Percentiles rank a stretch among this genome's conserved stretches.
Conservation (phyloP, 1,140 invertebrate species). For the Oedothorax gibbosus region DNA sequence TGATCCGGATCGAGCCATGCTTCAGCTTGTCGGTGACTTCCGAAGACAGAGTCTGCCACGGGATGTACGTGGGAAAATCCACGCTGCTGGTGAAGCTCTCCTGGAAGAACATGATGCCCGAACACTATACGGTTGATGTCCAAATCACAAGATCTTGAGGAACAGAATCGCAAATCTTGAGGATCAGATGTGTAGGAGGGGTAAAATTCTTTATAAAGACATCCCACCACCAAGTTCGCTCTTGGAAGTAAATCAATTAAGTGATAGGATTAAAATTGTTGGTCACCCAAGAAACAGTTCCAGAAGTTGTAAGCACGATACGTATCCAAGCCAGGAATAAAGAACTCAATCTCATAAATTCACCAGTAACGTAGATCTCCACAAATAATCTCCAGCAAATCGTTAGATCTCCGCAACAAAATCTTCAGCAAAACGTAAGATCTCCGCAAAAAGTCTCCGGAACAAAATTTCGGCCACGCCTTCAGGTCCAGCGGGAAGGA, state of each 20-base stretch:
- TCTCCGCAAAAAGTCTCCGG: too few species aligned
- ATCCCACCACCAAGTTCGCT: too few species aligned
- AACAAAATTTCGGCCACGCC: neutral
- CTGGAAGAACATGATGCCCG: constrained; percentile 53
- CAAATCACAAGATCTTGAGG: neutral
- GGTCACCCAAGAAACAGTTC: too few species aligned
- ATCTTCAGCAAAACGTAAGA: neutral
- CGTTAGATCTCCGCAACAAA: neutral
- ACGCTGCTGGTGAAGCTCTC: constrained; percentile 63
- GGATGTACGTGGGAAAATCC: constrained; percentile 64
- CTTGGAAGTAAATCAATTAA: too few species aligned
- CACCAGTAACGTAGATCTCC: too few species aligned
- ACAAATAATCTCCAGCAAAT: neutral
- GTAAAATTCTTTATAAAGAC: too few species aligned
- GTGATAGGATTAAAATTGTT: too few species aligned
- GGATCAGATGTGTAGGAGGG: too few species aligned
- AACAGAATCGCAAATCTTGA: too few species aligned
- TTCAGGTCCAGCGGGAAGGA: neutral
- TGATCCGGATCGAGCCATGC: constrained; percentile 63
- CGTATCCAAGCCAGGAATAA: too few species aligned
- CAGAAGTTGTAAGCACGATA: too few species aligned
- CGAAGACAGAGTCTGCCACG: constrained; percentile 63
- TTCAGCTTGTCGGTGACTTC: constrained; percentile 62
- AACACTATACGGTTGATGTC: constrained; percentile 2
- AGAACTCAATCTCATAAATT: too few species aligned